These are phyloP conservation scores for Cotesia congregata DNA, from an alignment of 2,888 invertebrate species.

Conservation along the genomic window DNA sequence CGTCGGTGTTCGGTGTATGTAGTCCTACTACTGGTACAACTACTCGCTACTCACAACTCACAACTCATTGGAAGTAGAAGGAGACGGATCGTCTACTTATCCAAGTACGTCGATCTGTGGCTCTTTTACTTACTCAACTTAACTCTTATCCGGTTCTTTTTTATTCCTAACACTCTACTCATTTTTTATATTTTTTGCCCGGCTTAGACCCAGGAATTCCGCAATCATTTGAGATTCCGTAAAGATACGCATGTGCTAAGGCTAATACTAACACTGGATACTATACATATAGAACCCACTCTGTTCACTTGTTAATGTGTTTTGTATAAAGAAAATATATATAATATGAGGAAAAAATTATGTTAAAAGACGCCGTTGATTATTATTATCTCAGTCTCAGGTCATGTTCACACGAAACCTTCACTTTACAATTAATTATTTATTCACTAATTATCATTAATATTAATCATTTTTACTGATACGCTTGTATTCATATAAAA, in stretches of 20 bases:
- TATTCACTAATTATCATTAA: slow-evolving; percentile 63
- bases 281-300: slow-evolving; percentile 5
- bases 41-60: too few relatives aligned
- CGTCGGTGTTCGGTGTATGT: slow-evolving; percentile 29
- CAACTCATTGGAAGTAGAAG: neutral
- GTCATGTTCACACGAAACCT: slow-evolving; percentile 67
- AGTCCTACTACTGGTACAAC: too few relatives aligned
- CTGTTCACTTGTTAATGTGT: neutral
- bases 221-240: slow-evolving; percentile 55
- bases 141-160: neutral
- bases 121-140: neutral
- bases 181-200: slow-evolving; percentile 39
- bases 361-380: slow-evolving; percentile 24
- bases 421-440: slow-evolving; percentile 50
- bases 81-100: slow-evolving; percentile 40
- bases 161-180: neutral
- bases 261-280: slow-evolving; percentile 19
- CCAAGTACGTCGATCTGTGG: slow-evolving; percentile 37
- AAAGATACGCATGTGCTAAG: slow-evolving; percentile 44
- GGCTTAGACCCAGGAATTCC: slow-evolving; percentile 52
- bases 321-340: slow-evolving; percentile 16
- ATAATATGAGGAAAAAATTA: slow-evolving; percentile 32
- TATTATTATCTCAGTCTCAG: slow-evolving; percentile 44
- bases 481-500: neutral
- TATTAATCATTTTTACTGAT: slow-evolving; percentile 55